Evolutionary conservation across 2,797 vertebrate species (phyloP).

Genomic region (Sebastes taczanowskii): DNA sequence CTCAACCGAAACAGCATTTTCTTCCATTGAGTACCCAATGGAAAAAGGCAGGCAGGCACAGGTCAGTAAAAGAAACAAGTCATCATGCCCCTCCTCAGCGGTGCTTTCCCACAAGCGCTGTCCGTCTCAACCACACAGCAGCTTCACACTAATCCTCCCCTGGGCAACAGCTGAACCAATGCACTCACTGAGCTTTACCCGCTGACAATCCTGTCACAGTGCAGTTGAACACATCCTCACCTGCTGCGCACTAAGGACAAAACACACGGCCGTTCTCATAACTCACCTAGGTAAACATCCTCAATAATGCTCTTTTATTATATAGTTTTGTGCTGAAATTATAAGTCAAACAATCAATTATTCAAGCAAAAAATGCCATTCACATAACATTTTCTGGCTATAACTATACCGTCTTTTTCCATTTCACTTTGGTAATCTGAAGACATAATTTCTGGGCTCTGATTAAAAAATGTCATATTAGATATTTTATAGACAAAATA

Average conservation of each 20-base stretch:
- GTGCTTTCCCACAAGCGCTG: conserved; percentile 38
- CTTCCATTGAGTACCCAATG: background rate
- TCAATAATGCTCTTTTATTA: background rate
- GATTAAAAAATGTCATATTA: background rate
- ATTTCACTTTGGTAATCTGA: background rate
- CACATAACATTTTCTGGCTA: background rate
- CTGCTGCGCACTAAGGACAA: conserved; percentile 29
- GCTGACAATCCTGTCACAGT: conserved; percentile 42
- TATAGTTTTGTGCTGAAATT: background rate
- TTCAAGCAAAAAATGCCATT: background rate
- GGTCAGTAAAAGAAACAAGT: conserved; percentile 15
- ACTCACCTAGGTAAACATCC: background rate
- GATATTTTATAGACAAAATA: background rate
- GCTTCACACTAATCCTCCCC: conserved; percentile 49
- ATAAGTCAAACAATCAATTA: background rate
- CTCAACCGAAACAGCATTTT: background rate
- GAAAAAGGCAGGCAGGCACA: conserved; percentile 7
- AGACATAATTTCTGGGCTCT: background rate
- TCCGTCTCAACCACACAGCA: conserved; percentile 41
- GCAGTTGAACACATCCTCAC: conserved; percentile 44
- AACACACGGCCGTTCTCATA: conserved; percentile 1
- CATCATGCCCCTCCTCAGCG: conserved; percentile 3
- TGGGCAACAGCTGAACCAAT: conserved; percentile 51
- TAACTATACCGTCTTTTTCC: background rate
- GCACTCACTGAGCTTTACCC: conserved; percentile 29